Evolutionary conservation across 1,140 invertebrate genomes (phyloP).

Genomic region (Ceratitis capitata): DNA sequence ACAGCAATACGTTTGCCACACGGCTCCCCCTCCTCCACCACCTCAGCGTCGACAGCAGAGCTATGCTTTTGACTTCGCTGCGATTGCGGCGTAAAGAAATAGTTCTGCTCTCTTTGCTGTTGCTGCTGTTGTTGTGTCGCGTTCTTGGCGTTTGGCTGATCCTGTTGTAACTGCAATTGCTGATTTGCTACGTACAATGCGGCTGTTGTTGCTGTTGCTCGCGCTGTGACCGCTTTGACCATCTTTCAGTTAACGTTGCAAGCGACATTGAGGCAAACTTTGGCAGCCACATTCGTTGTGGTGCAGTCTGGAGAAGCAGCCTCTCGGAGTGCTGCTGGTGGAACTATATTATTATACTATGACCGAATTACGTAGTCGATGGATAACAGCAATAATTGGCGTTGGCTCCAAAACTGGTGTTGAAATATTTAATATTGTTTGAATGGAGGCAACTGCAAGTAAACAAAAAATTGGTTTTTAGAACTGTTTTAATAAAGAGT

Average conservation of each 20-base stretch:
- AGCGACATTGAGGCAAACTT: neutral
- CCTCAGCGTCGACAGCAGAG: slow-evolving; percentile 44
- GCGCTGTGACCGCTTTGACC: slow-evolving; percentile 45
- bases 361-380: neutral
- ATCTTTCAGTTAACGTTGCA: slow-evolving; percentile 30
- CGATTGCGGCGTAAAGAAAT: neutral
- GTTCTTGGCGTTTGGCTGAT: slow-evolving; percentile 43
- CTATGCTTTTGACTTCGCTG: slow-evolving; percentile 32
- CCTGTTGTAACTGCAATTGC: slow-evolving; percentile 43
- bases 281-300: neutral
- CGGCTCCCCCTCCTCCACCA: neutral
- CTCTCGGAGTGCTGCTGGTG: neutral
- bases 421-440: neutral
- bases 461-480: neutral
- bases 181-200: slow-evolving; percentile 37
- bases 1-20: slow-evolving; percentile 49
- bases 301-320: neutral
- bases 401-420: too few species aligned
- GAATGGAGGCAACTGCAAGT: neutral
- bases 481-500: too few species aligned
- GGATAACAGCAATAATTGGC: neutral
- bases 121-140: slow-evolving; percentile 46
- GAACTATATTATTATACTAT: neutral
- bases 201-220: slow-evolving; percentile 53
- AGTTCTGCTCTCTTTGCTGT: slow-evolving; percentile 23